Base-by-base conservation (phyloP, 2,888 invertebrate species). In the Oscheius sp. region DNA sequence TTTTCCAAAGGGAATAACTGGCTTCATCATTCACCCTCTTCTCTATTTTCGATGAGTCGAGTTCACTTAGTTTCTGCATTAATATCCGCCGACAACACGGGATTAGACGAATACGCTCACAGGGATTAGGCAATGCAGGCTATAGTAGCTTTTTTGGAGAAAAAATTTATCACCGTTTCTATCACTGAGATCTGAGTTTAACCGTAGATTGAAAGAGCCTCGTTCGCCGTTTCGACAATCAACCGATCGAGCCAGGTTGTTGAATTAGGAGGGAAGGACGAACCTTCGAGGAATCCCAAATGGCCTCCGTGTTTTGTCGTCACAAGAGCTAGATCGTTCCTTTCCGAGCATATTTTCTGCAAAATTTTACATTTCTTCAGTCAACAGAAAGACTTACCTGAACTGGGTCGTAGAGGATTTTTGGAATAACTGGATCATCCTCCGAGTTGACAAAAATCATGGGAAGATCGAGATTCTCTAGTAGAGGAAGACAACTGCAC, bases 261-360 rank as follows among this genome's bases (percentile, higher is more conserved):
- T 0, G 93, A 92, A 86, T 93, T 92, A 0, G 95, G 95, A 0
- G 87, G 86, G 87, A 93, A 92, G 1, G 94, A 86, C 29, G 92
- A 88, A 10, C 94, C 94, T 88, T 96, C 95, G 87, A 94, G 94
- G 88, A 94, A 96, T 23, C 95, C 96, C 76, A 96, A 90, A 88
- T 96, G 96, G 3, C 96, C 96, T 12, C 96, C 96, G 87, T 95
- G 95, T 10, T 93, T 92, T 27, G 94, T 89, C 87, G 93, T 92
- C 66, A 94, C 89, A 86, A 92, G 94, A 80, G 93, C 90, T 65
- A 86, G 81, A 46, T 87, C 85, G 73, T 69, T 65, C 37, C 66
- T 71, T 39, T 72, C 39, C 23, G 65, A 52, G 25, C 76, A 74
- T 6, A 83, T 33, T 39, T 76, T 63, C 70, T 74, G 63, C 17